Evolutionary conservation across 2,888 invertebrate species (phyloP).

Genomic region (Harpalus rufipes): DNA sequence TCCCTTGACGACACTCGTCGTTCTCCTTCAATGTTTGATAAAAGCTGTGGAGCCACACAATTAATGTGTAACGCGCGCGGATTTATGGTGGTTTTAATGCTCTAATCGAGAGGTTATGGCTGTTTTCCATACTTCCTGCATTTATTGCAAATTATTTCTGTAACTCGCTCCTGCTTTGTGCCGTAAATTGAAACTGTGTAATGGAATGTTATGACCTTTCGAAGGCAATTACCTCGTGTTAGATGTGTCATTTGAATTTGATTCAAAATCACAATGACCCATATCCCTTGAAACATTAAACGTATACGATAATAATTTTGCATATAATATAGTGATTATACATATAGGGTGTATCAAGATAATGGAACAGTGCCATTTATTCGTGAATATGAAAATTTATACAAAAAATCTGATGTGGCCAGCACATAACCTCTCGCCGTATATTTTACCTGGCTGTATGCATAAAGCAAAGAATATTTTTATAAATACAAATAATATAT

Average conservation of each 20-base stretch:
- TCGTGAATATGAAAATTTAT: too few relatives aligned
- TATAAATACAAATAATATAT: too few relatives aligned
- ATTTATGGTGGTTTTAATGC: conserved; percentile 10
- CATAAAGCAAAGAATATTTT: too few relatives aligned
- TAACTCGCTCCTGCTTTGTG: neutral
- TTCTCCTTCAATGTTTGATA: conserved; percentile 7
- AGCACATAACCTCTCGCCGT: too few relatives aligned
- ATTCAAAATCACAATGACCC: neutral
- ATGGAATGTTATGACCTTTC: conserved; percentile 1
- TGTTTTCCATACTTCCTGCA: neutral
- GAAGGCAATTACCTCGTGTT: neutral
- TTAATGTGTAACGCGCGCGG: conserved; percentile 8
- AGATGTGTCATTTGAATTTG: neutral
- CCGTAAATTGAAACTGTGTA: conserved; percentile 1
- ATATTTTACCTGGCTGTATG: too few relatives aligned
- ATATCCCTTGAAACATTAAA: too few relatives aligned
- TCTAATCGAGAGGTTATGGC: conserved; percentile 29
- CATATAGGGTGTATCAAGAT: too few relatives aligned
- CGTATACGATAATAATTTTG: too few relatives aligned
- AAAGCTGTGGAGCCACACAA: conserved; percentile 25
- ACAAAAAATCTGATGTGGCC: too few relatives aligned
- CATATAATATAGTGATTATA: too few relatives aligned
- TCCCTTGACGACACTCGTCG: conserved; percentile 43
- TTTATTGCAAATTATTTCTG: conserved; percentile 30
- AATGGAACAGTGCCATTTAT: too few relatives aligned